phyloP scores from a whole-genome alignment of 2,113 vertebrate species.

The Pleuronectes platessa region DNA sequence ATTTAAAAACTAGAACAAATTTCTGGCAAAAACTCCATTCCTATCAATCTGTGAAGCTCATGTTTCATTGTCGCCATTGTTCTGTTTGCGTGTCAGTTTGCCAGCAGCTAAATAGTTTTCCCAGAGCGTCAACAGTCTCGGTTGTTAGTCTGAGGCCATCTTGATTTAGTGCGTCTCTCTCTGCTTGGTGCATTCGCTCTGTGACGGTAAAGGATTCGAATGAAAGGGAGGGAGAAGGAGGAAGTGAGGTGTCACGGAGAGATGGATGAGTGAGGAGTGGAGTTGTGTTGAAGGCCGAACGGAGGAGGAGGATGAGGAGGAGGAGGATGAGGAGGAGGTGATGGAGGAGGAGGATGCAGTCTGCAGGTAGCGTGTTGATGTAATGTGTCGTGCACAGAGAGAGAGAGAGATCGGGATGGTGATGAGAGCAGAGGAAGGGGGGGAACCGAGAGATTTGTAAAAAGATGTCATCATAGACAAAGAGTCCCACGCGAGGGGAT shows the following conservation, averaged over 20 bases:
- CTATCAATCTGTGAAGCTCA: not conserved
- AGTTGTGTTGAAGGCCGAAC: constrained; percentile 4
- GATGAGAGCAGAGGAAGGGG: constrained; percentile 24
- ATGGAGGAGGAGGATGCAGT: constrained; percentile 26
- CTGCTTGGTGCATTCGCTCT: constrained; percentile 50
- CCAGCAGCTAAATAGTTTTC: constrained; percentile 50
- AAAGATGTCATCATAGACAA: constrained; percentile 21
- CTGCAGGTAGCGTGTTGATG: constrained; percentile 40
- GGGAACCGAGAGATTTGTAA: constrained; percentile 3
- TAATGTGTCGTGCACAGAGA: constrained; percentile 10
- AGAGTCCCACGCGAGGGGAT: not conserved
- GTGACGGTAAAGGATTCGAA: constrained; percentile 48
- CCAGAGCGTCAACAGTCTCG: constrained; percentile 41
- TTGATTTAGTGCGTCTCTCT: constrained; percentile 51
- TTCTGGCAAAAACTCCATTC: constrained; percentile 6
- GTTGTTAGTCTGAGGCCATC: constrained; percentile 6
- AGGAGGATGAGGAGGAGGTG: constrained; percentile 32
- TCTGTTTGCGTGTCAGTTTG: constrained; percentile 26
- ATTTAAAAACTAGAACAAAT: not conserved
- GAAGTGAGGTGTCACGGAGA: constrained; percentile 41
- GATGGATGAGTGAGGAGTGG: not conserved
- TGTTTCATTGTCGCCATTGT: constrained; percentile 16
- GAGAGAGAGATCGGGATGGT: not conserved
- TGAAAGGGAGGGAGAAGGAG: constrained; percentile 47
- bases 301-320: constrained; percentile 29